Evolutionary conservation across 64 coral and sea anemone genomes (phyloP).

Genomic region (Pocillopora damicornis): DNA sequence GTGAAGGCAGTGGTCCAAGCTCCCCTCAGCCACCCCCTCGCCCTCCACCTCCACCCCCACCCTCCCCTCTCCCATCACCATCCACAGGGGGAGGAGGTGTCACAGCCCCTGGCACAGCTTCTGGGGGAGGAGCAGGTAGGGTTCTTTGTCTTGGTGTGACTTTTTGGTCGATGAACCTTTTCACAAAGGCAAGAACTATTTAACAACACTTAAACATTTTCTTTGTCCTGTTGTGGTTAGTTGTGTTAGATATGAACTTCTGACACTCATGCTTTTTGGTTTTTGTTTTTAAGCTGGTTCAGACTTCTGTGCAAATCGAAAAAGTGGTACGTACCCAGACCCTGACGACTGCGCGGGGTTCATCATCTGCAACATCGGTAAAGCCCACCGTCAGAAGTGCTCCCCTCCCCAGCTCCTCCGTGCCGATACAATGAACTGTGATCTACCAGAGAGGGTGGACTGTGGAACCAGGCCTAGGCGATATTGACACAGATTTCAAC

Average conservation of each 20-base stretch:
- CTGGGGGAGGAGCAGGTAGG: conserved; percentile 18
- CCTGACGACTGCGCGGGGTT: conserved; percentile 76
- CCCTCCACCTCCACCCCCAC: background rate
- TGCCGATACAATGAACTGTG: conserved; percentile 56
- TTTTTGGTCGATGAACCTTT: background rate
- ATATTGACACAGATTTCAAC: background rate
- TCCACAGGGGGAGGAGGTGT: background rate
- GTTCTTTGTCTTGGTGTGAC: too few species aligned
- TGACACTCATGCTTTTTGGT: background rate
- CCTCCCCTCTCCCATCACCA: background rate
- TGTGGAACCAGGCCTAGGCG: conserved; percentile 51
- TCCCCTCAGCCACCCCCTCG: background rate
- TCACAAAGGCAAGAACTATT: background rate
- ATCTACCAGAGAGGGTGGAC: conserved; percentile 61
- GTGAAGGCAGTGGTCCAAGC: background rate
- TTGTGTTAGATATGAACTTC: background rate
- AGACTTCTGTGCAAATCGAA: conserved; percentile 52
- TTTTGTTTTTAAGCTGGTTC: conserved; percentile 30
- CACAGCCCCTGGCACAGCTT: conserved; percentile 1
- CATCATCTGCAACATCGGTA: conserved; percentile 74
- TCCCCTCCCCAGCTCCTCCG: conserved; percentile 44
- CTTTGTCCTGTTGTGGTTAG: too few species aligned
- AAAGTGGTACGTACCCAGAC: conserved; percentile 48
- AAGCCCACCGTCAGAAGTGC: conserved; percentile 61
- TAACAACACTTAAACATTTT: background rate